Evolutionary conservation across 2,113 vertebrate genomes (phyloP).

Genomic region (Propithecus coquereli): DNA sequence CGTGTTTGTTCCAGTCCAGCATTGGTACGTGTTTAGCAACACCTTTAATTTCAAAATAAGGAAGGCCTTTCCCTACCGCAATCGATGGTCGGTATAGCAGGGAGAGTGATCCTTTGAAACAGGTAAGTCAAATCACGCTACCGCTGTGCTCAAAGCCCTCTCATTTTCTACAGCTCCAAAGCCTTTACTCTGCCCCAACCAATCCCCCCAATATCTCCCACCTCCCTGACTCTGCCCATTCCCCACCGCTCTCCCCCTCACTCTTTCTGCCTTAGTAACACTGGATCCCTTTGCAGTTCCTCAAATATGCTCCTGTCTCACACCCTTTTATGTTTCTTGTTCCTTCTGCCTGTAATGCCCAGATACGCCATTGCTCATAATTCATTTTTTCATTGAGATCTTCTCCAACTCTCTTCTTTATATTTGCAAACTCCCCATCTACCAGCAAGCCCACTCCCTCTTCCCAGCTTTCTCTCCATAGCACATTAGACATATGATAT

Average conservation of each 20-base stretch:
- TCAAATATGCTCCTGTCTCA: not conserved
- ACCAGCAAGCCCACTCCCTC: not conserved
- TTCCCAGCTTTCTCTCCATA: not conserved
- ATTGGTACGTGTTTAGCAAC: not conserved
- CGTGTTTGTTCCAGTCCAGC: not conserved
- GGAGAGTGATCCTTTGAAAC: not conserved
- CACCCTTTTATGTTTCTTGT: not conserved
- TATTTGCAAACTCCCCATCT: not conserved
- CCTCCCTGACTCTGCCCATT: not conserved
- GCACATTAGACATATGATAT: not conserved
- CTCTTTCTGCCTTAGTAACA: not conserved
- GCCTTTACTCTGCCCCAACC: not conserved
- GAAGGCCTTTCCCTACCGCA: not conserved
- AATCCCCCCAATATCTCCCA: not conserved
- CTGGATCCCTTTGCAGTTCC: not conserved
- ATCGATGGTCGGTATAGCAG: not conserved
- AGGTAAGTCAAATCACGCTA: not conserved
- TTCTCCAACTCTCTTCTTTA: not conserved
- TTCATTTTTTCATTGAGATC: not conserved
- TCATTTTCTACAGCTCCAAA: not conserved
- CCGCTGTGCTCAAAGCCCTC: not conserved
- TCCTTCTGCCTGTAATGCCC: not conserved
- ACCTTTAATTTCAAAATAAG: not conserved
- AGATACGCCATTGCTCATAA: not conserved
- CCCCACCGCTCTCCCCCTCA: rapidly evolving